Conservation (phyloP, 2,888 invertebrate species). For the Drosophila mulleri region DNA sequence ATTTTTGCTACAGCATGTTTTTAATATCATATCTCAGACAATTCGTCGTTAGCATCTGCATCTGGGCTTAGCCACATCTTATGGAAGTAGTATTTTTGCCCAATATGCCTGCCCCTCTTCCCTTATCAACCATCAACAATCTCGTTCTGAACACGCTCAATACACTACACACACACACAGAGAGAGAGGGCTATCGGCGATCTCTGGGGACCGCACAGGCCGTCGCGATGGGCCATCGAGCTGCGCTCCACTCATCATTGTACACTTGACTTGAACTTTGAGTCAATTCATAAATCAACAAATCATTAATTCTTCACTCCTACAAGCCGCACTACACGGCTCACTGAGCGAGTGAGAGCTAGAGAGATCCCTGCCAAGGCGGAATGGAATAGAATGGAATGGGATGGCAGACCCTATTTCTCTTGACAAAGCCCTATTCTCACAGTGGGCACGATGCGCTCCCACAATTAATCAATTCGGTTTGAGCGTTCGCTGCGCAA, state of each 20-base stretch:
- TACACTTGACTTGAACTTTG: slow-evolving; percentile 82
- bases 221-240: slow-evolving; percentile 3
- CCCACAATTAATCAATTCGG: slow-evolving; percentile 83
- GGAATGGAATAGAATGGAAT: background rate
- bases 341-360: slow-evolving; percentile 31
- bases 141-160: slow-evolving; percentile 36
- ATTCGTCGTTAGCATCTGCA: background rate
- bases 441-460: slow-evolving; percentile 79
- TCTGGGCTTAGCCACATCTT: background rate
- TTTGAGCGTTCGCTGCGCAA: slow-evolving; percentile 42
- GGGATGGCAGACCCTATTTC: slow-evolving; percentile 21
- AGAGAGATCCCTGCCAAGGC: slow-evolving; percentile 12
- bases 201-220: slow-evolving; percentile 63
- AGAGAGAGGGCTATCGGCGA: slow-evolving; percentile 12
- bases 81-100: background rate
- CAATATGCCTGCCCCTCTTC: background rate
- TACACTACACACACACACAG: slow-evolving; percentile 14
- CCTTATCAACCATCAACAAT: slow-evolving; percentile 16
- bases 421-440: slow-evolving; percentile 42
- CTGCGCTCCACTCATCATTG: slow-evolving; percentile 56
- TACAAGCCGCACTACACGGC: slow-evolving; percentile 47
- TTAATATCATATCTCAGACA: too few relatives aligned
- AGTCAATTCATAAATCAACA: slow-evolving; percentile 84
- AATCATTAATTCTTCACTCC: slow-evolving; percentile 82
- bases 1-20: background rate